Conservation (phyloP, 2,797 vertebrate species). For the Sebastes trivittatus region DNA sequence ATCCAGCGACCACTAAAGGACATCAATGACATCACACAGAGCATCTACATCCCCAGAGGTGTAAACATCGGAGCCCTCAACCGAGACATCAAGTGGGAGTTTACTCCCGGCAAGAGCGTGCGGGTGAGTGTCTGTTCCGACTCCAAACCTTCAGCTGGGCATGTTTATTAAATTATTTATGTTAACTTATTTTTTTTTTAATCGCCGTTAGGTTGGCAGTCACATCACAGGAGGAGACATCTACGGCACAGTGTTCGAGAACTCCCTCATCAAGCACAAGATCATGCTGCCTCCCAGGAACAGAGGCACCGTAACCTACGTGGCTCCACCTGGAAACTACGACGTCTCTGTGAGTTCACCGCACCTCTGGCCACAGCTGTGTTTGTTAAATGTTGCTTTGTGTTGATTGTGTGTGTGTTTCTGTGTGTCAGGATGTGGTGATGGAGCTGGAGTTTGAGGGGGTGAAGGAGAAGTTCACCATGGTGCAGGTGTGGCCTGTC, state of each 20-base stretch:
- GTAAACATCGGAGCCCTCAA: slow-evolving; percentile 95
- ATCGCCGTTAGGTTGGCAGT: slow-evolving; percentile 83
- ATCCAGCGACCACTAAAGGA: slow-evolving; percentile 96
- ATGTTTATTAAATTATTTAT: neutral
- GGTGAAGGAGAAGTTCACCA: slow-evolving; percentile 94
- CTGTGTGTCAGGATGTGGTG: slow-evolving; percentile 89
- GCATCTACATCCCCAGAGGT: slow-evolving; percentile 98
- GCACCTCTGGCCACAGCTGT: rapidly evolving
- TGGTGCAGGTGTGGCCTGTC: slow-evolving; percentile 98
- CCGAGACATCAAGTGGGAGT: slow-evolving; percentile 95
- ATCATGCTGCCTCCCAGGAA: slow-evolving; percentile 95
- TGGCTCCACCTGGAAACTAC: slow-evolving; percentile 93
- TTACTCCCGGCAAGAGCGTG: slow-evolving; percentile 89
- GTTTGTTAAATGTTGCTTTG: neutral
- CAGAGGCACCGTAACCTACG: slow-evolving; percentile 93
- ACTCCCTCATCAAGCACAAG: slow-evolving; percentile 97
- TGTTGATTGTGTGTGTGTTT: slow-evolving; percentile 5
- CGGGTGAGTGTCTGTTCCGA: slow-evolving; percentile 77
- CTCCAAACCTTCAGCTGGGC: neutral
- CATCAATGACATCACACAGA: slow-evolving; percentile 92
- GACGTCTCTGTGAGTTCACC: slow-evolving; percentile 89
- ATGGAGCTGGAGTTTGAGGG: slow-evolving; percentile 97
- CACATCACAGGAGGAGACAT: slow-evolving; percentile 96
- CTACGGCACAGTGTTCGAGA: slow-evolving; percentile 84
- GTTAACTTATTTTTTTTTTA: neutral